Percentiles rank a stretch among this genome's conserved stretches.
phyloP scores from a whole-genome alignment of 2,797 vertebrate species.

The Schizopygopsis pylzovi region DNA sequence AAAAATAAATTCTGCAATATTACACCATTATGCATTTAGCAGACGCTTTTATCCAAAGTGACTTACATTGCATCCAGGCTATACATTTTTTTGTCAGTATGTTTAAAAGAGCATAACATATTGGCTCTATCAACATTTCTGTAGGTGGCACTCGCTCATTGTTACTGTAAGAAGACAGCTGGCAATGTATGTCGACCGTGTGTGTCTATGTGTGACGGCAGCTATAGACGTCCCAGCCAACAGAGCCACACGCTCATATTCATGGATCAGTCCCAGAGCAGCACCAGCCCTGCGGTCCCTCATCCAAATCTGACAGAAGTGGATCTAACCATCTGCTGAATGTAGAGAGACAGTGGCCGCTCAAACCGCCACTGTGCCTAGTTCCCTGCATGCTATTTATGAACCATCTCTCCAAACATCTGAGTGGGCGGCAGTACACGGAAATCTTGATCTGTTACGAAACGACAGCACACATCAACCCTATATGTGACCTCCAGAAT shows the following conservation, averaged over 20 bases:
- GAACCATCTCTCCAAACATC: neutral
- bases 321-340: slow-evolving; percentile 34
- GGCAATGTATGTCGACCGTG: neutral
- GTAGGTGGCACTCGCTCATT: neutral
- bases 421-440: neutral
- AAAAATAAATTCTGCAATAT: neutral
- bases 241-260: slow-evolving; percentile 46
- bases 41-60: too few species aligned
- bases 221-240: slow-evolving; percentile 40
- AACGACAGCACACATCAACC: neutral
- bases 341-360: slow-evolving; percentile 1
- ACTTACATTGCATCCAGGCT: too few species aligned
- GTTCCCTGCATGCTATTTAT: neutral
- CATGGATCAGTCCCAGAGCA: slow-evolving; percentile 52
- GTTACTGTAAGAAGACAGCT: slow-evolving; percentile 15
- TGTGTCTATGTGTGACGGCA: slow-evolving; percentile 23
- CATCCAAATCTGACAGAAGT: slow-evolving; percentile 46
- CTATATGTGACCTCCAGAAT: slow-evolving; percentile 20
- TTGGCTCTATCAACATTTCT: neutral
- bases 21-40: neutral
- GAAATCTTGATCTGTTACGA: slow-evolving; percentile 25
- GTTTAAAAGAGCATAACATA: neutral
- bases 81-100: too few species aligned
- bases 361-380: neutral
- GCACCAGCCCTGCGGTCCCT: slow-evolving; percentile 42